Base-by-base conservation (phyloP, 2,113 vertebrate species). In the Perca flavescens region DNA sequence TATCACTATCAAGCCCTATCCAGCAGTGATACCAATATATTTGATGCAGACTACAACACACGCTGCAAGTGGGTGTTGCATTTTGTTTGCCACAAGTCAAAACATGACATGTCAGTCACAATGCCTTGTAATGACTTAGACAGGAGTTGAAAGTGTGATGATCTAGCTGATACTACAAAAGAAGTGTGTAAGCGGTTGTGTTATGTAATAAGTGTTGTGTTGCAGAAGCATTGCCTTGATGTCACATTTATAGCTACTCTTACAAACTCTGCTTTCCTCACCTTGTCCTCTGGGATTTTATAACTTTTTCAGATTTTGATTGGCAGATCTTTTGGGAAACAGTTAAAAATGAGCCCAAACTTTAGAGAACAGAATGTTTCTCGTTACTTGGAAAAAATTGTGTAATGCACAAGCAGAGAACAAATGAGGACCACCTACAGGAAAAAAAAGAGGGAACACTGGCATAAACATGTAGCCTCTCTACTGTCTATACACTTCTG, bases 381-480 rank as follows among this genome's bases (percentile, higher is more conserved):
- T 91, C 78, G 79, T 89, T 85, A 89, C 79, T 87, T 75, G 74
- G 68, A 88, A 84, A 83, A 61, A 64, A 74, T 53, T 75, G 68
- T 65, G 28, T 67, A 68, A 22, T 68, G 82, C 74, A 78, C 68
- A 74, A 36, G 54, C 69, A n/a, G 75, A 76, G 72, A 91, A 88
- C 81, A 92, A 89, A 89, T 74, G 84, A 88, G 83, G 87, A 83
- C 88, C 83, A 85, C 85, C 84, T 83, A 88, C 89, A 90, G 70
- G 54, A 83, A 90, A 68, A 57, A 31, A 16, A 84, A 53, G 40
- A 74, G 56, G 73, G 79, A 89, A 83, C 34, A 21, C 36, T 76
- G 85, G 74, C 28, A 80, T 89, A 93, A 91, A 91, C 86, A 91
- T 76, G 36, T 63, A 70, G 76, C 73, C 77, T 84, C 81, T 92